Evolutionary conservation across 2,888 invertebrate species (phyloP).

Genomic region (Physocephala rufipes): DNA sequence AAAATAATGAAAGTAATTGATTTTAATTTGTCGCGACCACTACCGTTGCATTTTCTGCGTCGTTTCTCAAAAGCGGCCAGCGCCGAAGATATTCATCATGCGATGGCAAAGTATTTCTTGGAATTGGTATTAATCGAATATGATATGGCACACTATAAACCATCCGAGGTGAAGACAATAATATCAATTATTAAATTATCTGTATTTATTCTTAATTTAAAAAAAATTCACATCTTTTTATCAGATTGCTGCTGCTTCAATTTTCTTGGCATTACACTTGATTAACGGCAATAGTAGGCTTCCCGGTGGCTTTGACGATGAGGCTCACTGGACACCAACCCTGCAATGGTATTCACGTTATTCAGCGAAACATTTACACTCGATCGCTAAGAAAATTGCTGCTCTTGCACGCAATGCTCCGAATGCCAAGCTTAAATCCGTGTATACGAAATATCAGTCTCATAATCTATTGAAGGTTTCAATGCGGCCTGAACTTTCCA

Average conservation of each 20-base stretch:
- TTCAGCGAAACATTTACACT: slow-evolving; percentile 73
- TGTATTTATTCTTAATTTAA: neutral
- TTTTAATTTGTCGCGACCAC: slow-evolving; percentile 85
- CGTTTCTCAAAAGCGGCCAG: slow-evolving; percentile 75
- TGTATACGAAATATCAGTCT: slow-evolving; percentile 74
- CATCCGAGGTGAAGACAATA: slow-evolving; percentile 78
- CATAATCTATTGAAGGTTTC: slow-evolving; percentile 74
- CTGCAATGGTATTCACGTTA: slow-evolving; percentile 82
- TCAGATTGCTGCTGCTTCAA: slow-evolving; percentile 63
- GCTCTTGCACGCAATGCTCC: slow-evolving; percentile 75
- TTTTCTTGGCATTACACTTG: slow-evolving; percentile 61
- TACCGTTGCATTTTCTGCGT: slow-evolving; percentile 88
- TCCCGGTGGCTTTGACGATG: slow-evolving; percentile 53
- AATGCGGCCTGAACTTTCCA: slow-evolving; percentile 70
- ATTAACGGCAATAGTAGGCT: slow-evolving; percentile 55
- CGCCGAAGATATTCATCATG: slow-evolving; percentile 74
- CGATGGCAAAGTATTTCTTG: slow-evolving; percentile 89
- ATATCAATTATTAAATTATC: neutral
- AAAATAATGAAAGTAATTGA: slow-evolving; percentile 79
- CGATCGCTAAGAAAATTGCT: slow-evolving; percentile 76
- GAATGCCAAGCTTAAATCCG: slow-evolving; percentile 75
- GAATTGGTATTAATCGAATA: slow-evolving; percentile 87
- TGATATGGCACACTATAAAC: slow-evolving; percentile 77
- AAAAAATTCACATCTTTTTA: slow-evolving; percentile 4
- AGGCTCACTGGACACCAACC: slow-evolving; percentile 76